These are phyloP conservation scores for Champsocephalus gunnari DNA, from an alignment of 2,797 vertebrate genomes.

Conservation along the genomic window DNA sequence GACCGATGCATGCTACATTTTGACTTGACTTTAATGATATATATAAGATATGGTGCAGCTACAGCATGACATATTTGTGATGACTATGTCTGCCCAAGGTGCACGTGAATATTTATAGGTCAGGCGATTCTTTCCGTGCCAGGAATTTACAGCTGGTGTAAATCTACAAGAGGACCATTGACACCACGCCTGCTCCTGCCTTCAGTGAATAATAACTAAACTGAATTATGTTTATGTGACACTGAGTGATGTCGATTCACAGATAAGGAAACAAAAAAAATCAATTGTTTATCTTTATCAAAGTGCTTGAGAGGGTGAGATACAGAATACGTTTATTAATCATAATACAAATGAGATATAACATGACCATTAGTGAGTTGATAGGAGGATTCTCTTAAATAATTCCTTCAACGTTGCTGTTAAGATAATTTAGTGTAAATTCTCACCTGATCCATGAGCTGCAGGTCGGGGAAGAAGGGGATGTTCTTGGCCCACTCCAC, in stretches of 20 bases:
- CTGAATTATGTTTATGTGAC: constrained; percentile 4
- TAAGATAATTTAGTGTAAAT: background rate
- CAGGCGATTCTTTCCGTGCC: constrained; percentile 29
- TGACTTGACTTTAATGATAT: constrained; percentile 41
- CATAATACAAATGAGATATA: too few relatives aligned
- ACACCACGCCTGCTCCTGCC: constrained; percentile 16
- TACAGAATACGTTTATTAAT: constrained; percentile 1
- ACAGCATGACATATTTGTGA: constrained; percentile 40
- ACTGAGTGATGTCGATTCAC: constrained; percentile 5
- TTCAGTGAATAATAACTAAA: background rate
- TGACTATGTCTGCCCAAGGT: constrained; percentile 42
- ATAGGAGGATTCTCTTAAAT: background rate
- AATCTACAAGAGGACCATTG: constrained; percentile 40
- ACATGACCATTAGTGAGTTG: too few relatives aligned
- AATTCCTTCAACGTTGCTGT: background rate
- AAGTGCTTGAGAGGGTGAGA: background rate
- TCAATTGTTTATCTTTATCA: background rate
- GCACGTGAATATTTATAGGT: constrained; percentile 64
- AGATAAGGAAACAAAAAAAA: background rate
- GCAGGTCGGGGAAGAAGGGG: constrained; percentile 92
- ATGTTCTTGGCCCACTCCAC: constrained; percentile 93
- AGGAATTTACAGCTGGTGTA: constrained; percentile 46
- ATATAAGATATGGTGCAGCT: constrained; percentile 40
- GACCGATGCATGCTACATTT: background rate
- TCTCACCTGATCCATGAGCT: constrained; percentile 89